Base-by-base conservation (phyloP, 2,113 vertebrate species). In the Galemys pyrenaicus region DNA sequence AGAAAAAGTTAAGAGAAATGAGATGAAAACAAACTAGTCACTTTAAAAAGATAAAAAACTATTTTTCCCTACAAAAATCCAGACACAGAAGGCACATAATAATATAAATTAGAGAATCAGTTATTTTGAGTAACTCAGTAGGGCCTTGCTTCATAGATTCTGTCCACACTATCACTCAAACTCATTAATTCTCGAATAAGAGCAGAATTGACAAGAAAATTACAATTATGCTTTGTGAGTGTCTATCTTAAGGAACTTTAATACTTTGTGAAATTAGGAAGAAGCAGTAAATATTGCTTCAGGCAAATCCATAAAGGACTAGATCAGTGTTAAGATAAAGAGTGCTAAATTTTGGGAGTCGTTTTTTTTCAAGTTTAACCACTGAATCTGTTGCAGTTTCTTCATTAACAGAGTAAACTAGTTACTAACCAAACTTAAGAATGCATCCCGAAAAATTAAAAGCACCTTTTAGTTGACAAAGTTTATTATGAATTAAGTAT, bases 361-460 rank as follows among this genome's bases (percentile, higher is more conserved):
- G 54, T 95, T 97, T 92, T 95, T 97, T 92, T 95, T 71, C 41
- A 95, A 94, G 60, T 10, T 9, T 89, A 94, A 91, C 15, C 65
- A 95, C 89, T 92, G 87, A 97, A 96, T 94, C 71, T 89, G 41
- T 84, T 91, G 70, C 89, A 77, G 74, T 95, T 95, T 97, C 75
- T 95, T 97, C 96, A 96, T 95, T 79, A 95, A 87, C 41, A 91
- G 83, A 20, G 60, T 81, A 87, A 80, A 68, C 49, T 81, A 95
- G 82, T 89, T 89, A 94, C 85, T 95, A 94, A 68, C 12, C 60
- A 95, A 92, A 89, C 7, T 87, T 91, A 91, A 32, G 41, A 87
- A 94, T 81, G 39, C 54, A 89, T 92, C 87, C 51, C 1, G 3
- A 77, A 16, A 54, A 94, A 95, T 96, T 88, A 86, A 89, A 94